Evolutionary conservation across 2,797 vertebrate species (phyloP).

Genomic region (Lagocephalus sceleratus): DNA sequence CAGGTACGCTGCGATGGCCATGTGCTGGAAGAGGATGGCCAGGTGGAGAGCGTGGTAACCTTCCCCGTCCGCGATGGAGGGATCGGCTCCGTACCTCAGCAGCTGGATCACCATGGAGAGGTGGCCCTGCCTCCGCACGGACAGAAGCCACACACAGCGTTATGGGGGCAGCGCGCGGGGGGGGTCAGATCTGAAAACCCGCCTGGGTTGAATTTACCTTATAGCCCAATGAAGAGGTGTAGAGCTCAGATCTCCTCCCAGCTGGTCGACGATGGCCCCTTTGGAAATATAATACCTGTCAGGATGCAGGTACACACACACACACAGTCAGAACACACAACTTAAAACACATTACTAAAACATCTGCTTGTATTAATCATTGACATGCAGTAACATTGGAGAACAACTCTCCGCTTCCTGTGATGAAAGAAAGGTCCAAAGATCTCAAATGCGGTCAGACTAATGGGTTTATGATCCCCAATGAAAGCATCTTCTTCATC

Average conservation of each 20-base stretch:
- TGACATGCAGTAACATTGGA: no score
- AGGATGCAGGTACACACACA: conserved; percentile 7
- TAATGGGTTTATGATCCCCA: no score
- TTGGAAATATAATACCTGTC: conserved; percentile 91
- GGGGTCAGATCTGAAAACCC: no score
- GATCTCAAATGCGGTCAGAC: no score
- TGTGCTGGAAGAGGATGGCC: conserved; percentile 93
- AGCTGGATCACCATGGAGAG: conserved; percentile 90
- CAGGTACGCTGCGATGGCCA: conserved; percentile 93
- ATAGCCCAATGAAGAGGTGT: conserved; percentile 98
- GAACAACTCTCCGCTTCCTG: no score
- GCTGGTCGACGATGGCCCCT: conserved; percentile 91
- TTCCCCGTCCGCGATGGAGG: conserved; percentile 87
- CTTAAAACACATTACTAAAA: neutral
- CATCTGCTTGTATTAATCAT: no score
- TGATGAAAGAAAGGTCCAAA: no score
- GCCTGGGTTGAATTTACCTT: conserved; percentile 73
- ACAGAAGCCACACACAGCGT: conserved; percentile 10
- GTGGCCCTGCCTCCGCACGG: conserved; percentile 87
- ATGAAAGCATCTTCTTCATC: no score
- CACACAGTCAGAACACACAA: neutral
- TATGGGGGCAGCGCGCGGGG: neutral
- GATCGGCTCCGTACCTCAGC: conserved; percentile 89
- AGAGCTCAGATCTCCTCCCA: conserved; percentile 94
- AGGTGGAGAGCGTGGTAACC: conserved; percentile 91